Percentiles rank a stretch among this genome's conserved stretches.
phyloP scores from a whole-genome alignment of 1,140 invertebrate genomes.

The Drosophila nikananu region DNA sequence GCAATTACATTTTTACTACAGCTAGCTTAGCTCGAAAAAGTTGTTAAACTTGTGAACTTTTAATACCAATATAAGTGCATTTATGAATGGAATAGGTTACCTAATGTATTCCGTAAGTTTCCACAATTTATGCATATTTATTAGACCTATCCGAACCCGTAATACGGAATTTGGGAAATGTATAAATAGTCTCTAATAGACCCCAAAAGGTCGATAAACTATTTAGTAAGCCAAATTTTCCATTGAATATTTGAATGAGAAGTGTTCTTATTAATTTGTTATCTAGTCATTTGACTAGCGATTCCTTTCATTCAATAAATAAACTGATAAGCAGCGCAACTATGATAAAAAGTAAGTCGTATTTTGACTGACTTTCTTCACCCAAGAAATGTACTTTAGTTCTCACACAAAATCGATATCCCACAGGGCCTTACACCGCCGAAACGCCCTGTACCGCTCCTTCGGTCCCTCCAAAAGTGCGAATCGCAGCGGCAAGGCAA shows the following conservation, averaged over 20 bases:
- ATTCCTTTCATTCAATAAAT: slow-evolving; percentile 26
- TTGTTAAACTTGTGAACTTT: slow-evolving; percentile 9
- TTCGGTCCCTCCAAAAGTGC: background rate
- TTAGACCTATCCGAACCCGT: background rate
- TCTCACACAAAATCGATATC: slow-evolving; percentile 25
- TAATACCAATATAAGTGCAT: background rate
- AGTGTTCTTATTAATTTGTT: slow-evolving; percentile 17
- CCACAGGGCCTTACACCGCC: slow-evolving; percentile 11
- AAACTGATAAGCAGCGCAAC: slow-evolving; percentile 14
- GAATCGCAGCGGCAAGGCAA: slow-evolving; percentile 24
- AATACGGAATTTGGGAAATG: background rate
- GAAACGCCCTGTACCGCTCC: slow-evolving; percentile 25
- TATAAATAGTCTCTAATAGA: background rate
- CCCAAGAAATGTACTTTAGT: slow-evolving; percentile 9
- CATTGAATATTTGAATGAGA: slow-evolving; percentile 22
- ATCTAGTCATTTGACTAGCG: slow-evolving; percentile 19
- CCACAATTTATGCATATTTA: slow-evolving; percentile 1
- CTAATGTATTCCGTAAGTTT: slow-evolving; percentile 1
- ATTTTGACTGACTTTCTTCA: slow-evolving; percentile 3
- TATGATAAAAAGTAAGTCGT: slow-evolving; percentile 8
- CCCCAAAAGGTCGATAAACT: slow-evolving; percentile 8
- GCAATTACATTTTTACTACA: slow-evolving; percentile 4
- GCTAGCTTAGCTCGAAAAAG: background rate
- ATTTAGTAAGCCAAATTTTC: slow-evolving; percentile 11
- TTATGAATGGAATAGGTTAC: slow-evolving; percentile 11